These are phyloP conservation scores for Cheilosia vernalis DNA, from an alignment of 2,888 invertebrate genomes.

Conservation along the genomic window DNA sequence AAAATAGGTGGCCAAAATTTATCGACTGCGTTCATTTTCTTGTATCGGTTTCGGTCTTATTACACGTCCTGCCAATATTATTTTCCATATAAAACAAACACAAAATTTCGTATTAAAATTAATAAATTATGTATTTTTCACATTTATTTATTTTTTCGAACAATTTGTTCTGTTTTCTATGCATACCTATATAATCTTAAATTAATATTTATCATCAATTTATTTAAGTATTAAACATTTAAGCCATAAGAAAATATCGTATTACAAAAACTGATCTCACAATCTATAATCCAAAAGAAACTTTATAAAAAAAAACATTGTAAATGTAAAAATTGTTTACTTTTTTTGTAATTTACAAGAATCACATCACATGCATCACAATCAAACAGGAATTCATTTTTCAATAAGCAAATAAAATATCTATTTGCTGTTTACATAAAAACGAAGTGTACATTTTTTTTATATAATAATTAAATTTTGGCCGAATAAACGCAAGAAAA, in stretches of 20 bases:
- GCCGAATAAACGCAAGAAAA: slow-evolving; percentile 14
- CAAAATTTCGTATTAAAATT: slow-evolving; percentile 42
- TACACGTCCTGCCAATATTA: no score
- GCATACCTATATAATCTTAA: slow-evolving; percentile 1
- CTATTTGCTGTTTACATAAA: slow-evolving; percentile 24
- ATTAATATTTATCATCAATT: slow-evolving; percentile 26
- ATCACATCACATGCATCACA: slow-evolving; percentile 60
- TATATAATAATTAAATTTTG: slow-evolving; percentile 21
- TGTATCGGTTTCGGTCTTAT: no score
- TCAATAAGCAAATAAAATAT: slow-evolving; percentile 22
- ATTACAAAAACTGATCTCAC: slow-evolving; percentile 53
- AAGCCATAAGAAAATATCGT: slow-evolving; percentile 34
- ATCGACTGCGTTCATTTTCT: no score
- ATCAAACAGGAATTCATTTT: slow-evolving; percentile 41
- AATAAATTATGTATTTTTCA: slow-evolving; percentile 42
- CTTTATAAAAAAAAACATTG: slow-evolving; percentile 23
- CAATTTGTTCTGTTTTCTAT: slow-evolving; percentile 46
- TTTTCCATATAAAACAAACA: not conserved
- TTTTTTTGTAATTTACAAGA: slow-evolving; percentile 13
- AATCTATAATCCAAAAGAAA: slow-evolving; percentile 46
- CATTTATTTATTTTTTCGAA: slow-evolving; percentile 30
- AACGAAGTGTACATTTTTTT: not conserved
- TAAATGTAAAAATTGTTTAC: slow-evolving; percentile 8
- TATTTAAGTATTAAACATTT: slow-evolving; percentile 32
- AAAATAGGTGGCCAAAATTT: no score